phyloP scores from a whole-genome alignment of 2,888 invertebrate genomes.

The Cryptophagus acutangulus region DNA sequence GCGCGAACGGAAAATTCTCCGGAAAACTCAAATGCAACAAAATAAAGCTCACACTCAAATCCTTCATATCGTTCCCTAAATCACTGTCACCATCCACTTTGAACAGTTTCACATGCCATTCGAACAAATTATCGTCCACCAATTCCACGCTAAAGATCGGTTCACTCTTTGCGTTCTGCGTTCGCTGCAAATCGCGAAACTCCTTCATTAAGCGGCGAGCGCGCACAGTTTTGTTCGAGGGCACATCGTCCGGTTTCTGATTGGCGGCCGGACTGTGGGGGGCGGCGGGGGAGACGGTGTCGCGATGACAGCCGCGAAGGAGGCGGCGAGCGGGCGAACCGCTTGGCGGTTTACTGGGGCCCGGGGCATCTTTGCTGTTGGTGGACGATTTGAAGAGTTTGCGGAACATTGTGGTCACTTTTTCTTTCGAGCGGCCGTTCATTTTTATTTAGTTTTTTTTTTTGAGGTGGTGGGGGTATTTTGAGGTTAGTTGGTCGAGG shows the following conservation, averaged over 20 bases:
- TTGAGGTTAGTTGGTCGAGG: constrained; percentile 2
- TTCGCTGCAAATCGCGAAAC: constrained; percentile 67
- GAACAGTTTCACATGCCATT: constrained; percentile 80
- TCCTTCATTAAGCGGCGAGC: constrained; percentile 82
- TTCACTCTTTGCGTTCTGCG: constrained; percentile 64
- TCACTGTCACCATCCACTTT: constrained; percentile 81
- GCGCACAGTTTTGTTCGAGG: constrained; percentile 61
- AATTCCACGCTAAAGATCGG: constrained; percentile 78
- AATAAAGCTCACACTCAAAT: constrained; percentile 68
- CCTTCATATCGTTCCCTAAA: constrained; percentile 74
- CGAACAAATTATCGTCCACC: constrained; percentile 80
- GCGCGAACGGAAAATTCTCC: constrained; percentile 84
- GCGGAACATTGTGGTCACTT: constrained; percentile 74
- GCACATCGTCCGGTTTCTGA: constrained; percentile 37
- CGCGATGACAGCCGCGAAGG: constrained; percentile 42
- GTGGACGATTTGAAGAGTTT: constrained; percentile 69
- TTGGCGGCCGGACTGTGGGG: constrained; percentile 42
- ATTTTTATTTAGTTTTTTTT: constrained; percentile 45
- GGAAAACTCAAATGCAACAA: constrained; percentile 78
- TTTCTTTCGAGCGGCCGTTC: constrained; percentile 76
- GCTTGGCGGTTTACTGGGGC: constrained; percentile 42
- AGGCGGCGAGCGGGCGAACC: constrained; percentile 45
- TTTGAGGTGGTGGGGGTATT: not conserved
- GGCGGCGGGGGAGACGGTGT: constrained; percentile 44
- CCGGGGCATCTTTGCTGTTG: constrained; percentile 63